Conservation (phyloP, 2,113 vertebrate genomes). For the Junco hyemalis region DNA sequence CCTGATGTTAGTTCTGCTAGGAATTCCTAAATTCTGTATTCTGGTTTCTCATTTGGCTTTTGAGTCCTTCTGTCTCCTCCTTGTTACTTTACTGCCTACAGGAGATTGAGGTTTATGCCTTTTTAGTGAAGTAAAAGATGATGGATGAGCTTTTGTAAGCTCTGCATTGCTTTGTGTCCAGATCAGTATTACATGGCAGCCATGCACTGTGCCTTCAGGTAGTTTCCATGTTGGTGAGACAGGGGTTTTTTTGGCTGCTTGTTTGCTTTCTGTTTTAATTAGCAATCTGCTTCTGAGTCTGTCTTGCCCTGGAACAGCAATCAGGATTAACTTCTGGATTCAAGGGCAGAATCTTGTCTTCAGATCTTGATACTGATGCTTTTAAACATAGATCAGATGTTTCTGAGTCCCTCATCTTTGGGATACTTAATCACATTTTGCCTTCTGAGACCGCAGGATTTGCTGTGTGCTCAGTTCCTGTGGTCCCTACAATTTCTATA, state of each 20-base stretch:
- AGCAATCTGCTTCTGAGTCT: neutral
- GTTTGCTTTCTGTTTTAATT: neutral
- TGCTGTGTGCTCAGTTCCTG: neutral
- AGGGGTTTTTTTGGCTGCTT: neutral
- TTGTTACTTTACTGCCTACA: neutral
- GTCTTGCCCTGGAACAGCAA: neutral
- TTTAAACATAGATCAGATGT: neutral
- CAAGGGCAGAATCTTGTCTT: neutral
- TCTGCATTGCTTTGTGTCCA: neutral
- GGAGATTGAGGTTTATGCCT: neutral
- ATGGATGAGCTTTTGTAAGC: neutral
- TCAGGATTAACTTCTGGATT: neutral
- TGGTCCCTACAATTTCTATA: neutral
- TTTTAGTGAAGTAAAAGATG: neutral
- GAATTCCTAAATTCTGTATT: neutral
- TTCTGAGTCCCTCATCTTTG: neutral
- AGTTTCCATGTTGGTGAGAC: neutral
- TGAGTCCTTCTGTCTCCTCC: neutral
- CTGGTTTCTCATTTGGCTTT: neutral
- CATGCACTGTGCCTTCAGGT: neutral
- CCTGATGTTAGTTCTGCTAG: neutral
- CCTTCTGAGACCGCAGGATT: neutral
- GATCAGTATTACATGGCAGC: fast-evolving
- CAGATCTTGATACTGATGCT: neutral
- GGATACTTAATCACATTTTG: neutral